Evolutionary conservation across 1,140 invertebrate genomes (phyloP).

Genomic region (Agrilus planipennis): DNA sequence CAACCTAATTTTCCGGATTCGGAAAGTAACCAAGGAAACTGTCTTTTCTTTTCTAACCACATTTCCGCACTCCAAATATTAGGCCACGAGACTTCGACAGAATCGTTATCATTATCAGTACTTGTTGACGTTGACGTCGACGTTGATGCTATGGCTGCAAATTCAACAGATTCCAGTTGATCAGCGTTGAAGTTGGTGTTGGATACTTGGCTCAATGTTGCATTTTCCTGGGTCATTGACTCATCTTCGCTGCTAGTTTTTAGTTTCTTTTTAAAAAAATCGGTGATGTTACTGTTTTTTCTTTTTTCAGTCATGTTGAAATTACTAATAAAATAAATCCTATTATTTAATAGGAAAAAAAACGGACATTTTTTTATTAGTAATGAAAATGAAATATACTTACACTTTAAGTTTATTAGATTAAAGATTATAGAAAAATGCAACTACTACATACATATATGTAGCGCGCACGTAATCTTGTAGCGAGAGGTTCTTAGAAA

Average conservation of each 20-base stretch:
- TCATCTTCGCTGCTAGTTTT: too few relatives aligned
- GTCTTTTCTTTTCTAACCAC: slow-evolving; percentile 4
- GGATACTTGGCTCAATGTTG: too few relatives aligned
- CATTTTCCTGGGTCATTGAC: too few relatives aligned
- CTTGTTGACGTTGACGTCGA: background rate
- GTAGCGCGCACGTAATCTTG: too few relatives aligned
- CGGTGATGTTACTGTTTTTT: slow-evolving; percentile 8
- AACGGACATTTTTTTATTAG: slow-evolving; percentile 9
- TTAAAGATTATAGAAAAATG: too few relatives aligned
- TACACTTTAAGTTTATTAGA: too few relatives aligned
- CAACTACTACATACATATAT: too few relatives aligned
- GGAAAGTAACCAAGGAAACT: background rate
- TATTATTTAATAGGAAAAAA: slow-evolving; percentile 6
- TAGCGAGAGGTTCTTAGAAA: too few relatives aligned
- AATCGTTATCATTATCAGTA: slow-evolving; percentile 4
- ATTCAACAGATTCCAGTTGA: too few relatives aligned
- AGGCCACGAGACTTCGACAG: background rate
- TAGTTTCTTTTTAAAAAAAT: slow-evolving; percentile 10
- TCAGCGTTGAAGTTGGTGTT: too few relatives aligned
- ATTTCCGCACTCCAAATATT: slow-evolving; percentile 6
- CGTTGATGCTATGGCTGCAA: slow-evolving; percentile 1
- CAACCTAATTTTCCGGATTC: slow-evolving; percentile 1
- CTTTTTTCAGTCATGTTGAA: too few relatives aligned
- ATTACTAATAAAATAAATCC: too few relatives aligned
- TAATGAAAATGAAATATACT: slow-evolving; percentile 6